A percentile compares a stretch with the other conserved stretches of the same genome.
phyloP scores from a whole-genome alignment of 2,797 vertebrate genomes.

The Alca torda region DNA sequence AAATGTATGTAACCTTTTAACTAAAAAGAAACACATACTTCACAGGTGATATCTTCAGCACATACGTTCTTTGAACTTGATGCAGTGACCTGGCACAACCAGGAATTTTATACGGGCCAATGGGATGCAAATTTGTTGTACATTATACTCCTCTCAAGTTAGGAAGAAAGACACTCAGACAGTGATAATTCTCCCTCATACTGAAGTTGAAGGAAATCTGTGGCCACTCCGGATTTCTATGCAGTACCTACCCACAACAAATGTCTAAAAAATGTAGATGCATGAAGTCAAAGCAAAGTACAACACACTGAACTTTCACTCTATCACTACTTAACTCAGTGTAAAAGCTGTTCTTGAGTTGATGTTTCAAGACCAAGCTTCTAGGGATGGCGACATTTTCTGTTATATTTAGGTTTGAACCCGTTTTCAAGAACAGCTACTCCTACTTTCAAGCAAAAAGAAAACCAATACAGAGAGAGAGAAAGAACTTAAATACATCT shows the following conservation, averaged over 20 bases:
- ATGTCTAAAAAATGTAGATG: not conserved
- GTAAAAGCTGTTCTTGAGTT: not conserved
- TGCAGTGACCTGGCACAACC: not conserved
- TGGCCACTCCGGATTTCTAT: not conserved
- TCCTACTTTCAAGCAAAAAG: not conserved
- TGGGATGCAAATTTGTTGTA: not conserved
- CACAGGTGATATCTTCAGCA: not conserved
- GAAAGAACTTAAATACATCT: not conserved
- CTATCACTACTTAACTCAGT: not conserved
- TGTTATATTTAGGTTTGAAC: not conserved
- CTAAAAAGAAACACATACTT: not conserved
- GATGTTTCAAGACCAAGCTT: not conserved
- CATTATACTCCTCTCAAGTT: not conserved
- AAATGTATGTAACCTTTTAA: not conserved
- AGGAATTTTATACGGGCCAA: not conserved
- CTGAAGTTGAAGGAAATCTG: not conserved
- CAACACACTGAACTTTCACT: not conserved
- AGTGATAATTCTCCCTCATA: not conserved
- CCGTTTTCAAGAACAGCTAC: not conserved
- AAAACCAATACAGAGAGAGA: not conserved
- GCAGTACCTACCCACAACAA: not conserved
- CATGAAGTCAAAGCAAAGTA: not conserved
- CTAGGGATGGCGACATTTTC: not conserved
- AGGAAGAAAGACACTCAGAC: not conserved
- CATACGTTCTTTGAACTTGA: not conserved